A percentile compares a stretch with the other conserved stretches of the same genome.
phyloP scores from a whole-genome alignment of 2,888 invertebrate genomes.

The Copidosoma aretas region DNA sequence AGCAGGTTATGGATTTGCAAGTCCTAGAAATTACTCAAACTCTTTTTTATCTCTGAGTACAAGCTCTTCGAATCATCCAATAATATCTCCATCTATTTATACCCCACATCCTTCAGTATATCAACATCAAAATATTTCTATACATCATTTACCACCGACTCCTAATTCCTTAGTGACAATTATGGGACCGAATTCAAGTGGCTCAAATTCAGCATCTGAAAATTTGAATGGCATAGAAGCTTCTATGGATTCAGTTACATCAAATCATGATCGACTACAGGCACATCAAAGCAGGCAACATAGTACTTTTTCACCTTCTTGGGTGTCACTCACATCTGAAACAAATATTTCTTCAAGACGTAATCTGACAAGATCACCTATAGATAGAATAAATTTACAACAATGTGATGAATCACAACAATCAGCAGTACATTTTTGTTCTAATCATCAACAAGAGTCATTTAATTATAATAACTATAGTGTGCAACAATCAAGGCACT shows the following conservation, averaged over 20 bases:
- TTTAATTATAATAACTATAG: constrained; percentile 51
- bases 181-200: no score
- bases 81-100: not conserved
- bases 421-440: constrained; percentile 44
- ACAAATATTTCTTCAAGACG: constrained; percentile 25
- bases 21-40: no score
- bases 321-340: constrained; percentile 44
- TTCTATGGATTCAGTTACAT: constrained; percentile 52
- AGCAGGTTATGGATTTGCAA: no score
- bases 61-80: no score
- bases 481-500: constrained; percentile 55
- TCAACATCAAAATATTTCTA: not conserved
- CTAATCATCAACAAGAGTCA: constrained; percentile 53
- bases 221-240: constrained; percentile 51
- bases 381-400: constrained; percentile 2
- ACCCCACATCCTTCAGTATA: not conserved
- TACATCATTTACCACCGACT: constrained; percentile 39
- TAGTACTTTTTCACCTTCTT: constrained; percentile 48
- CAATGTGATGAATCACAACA: constrained; percentile 44
- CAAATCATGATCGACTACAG: constrained; percentile 46
- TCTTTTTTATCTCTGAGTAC: no score
- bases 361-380: constrained; percentile 49
- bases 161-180: constrained; percentile 31
- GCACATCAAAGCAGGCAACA: constrained; percentile 43
- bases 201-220: constrained; percentile 45